A percentile compares a stretch with the other conserved stretches of the same genome.
Conservation (phyloP, 2,797 vertebrate species). For the Microchirus variegatus region DNA sequence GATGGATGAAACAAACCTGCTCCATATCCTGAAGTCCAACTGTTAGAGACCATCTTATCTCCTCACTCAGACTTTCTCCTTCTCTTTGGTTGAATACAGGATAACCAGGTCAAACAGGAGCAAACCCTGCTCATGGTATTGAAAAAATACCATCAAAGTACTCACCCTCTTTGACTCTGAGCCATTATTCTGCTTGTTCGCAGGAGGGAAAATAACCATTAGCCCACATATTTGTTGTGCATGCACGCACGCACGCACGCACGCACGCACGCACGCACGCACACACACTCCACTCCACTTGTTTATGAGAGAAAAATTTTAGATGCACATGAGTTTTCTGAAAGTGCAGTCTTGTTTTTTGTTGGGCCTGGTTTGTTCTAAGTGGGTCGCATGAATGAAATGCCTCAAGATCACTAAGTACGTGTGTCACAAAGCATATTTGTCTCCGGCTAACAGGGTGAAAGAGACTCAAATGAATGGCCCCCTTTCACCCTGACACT, state of each 20-base stretch:
- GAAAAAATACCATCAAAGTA: slow-evolving; percentile 14
- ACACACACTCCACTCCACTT: slow-evolving; percentile 11
- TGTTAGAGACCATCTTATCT: slow-evolving; percentile 1
- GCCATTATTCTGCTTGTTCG: slow-evolving; percentile 13
- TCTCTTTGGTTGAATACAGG: slow-evolving; percentile 12
- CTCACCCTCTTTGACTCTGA: not conserved
- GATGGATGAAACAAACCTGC: no score
- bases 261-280: no score
- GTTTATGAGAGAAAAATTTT: slow-evolving; percentile 45
- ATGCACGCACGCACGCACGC: no score
- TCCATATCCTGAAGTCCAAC: no score
- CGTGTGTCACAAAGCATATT: slow-evolving; percentile 73
- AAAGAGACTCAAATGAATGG: slow-evolving; percentile 65
- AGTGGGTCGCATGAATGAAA: slow-evolving; percentile 61
- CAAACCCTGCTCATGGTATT: not conserved
- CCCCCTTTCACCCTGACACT: slow-evolving; percentile 60
- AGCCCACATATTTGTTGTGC: slow-evolving; percentile 34
- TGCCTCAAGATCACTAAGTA: slow-evolving; percentile 57
- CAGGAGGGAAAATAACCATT: slow-evolving; percentile 12
- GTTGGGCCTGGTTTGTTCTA: slow-evolving; percentile 22
- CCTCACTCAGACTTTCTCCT: slow-evolving; percentile 6
- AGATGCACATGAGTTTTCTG: slow-evolving; percentile 44
- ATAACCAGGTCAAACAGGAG: slow-evolving; percentile 38
- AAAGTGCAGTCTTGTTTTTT: slow-evolving; percentile 31
- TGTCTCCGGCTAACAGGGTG: slow-evolving; percentile 79